A percentile compares a stretch with the other conserved stretches of the same genome.
Conservation (phyloP, 2,797 vertebrate genomes). For the Halcyon badia region DNA sequence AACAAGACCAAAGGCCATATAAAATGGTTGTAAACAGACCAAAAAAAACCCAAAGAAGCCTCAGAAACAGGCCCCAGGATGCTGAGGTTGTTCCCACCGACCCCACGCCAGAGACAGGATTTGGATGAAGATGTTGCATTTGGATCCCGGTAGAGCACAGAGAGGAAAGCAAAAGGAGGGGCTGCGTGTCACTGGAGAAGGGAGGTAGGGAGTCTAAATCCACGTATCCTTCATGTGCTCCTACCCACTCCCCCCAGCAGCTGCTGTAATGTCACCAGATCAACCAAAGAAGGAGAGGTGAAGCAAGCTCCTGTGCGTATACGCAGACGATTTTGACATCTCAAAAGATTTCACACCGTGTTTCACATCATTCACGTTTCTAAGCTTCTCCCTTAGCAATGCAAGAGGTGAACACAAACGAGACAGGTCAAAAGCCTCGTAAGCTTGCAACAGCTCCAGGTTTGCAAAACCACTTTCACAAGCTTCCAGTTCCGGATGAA, state of each 20-base stretch:
- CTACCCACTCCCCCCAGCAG: neutral
- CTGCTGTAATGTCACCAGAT: neutral
- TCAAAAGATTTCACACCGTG: constrained; percentile 30
- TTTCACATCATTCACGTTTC: constrained; percentile 21
- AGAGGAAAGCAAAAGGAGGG: neutral
- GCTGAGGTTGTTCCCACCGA: neutral
- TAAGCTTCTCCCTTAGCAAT: neutral
- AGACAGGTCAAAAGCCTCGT: constrained; percentile 32
- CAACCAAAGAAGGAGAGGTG: fast-evolving
- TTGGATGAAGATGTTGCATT: fast-evolving
- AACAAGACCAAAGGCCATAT: neutral
- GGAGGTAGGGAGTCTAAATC: fast-evolving
- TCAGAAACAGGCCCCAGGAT: neutral
- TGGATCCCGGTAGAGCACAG: fast-evolving
- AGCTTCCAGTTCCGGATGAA: neutral
- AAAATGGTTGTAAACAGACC: neutral
- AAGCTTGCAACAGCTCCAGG: constrained; percentile 3
- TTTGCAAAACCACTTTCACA: neutral
- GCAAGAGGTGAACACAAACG: neutral
- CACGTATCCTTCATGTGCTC: neutral
- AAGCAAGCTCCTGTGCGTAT: neutral
- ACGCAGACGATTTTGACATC: neutral
- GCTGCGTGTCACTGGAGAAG: neutral
- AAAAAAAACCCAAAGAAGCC: fast-evolving
- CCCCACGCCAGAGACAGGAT: neutral